Evolutionary conservation across 1,140 invertebrate species (phyloP), one percentile per base, ranked within the genome.

Genomic region (Euwallacea fornicatus): DNA sequence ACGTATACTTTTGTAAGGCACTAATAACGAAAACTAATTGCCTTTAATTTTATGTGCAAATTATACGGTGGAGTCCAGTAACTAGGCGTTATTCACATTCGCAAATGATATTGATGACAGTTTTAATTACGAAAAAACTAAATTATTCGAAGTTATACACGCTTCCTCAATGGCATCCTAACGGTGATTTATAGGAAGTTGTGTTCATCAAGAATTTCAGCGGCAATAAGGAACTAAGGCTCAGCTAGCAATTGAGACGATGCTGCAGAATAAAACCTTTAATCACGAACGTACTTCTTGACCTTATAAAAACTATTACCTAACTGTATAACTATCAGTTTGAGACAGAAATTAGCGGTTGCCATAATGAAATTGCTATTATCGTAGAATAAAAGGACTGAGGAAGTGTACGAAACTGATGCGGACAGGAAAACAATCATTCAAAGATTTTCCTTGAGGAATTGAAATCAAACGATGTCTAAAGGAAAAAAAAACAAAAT

Each of bases 251-350:
- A 67, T 67, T 59, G 54, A 44, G 10, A 54, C 44, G 42, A 67
- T 58, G 41, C 46, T 59, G 7, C 46, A 61, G 16, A 50, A 60
- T 13, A 33, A 16, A 33, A 33, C 21, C 33, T 61, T 61, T 61
- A 69, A 69, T 69, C 56, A 53, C 42, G 47, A 46, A 44, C 58
- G 47, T 69, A 69, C 61, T 63, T 54, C 59, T 44, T 43, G 58
- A 47, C 59, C 66, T 69, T 69, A 63, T 55, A 69, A 65, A 58
- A 73, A 64, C 72, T 68, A 73, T 73, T 73, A 64, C 55, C 72
- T 70, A 70, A 69, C 65, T 73, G 68, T 70, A 64, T 70, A 70
- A 70, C 60, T 70, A 70, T 70, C 60, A 59, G 68, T 58, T 70
- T 70, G 60, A 65, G 68, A 70, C 50, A 70, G 60, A 70, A 70